Evolutionary conservation across 35 echinoderm and acorn worm genomes (phyloP), one percentile per base, ranked within the genome.

Genomic region (Chiridota heheva): DNA sequence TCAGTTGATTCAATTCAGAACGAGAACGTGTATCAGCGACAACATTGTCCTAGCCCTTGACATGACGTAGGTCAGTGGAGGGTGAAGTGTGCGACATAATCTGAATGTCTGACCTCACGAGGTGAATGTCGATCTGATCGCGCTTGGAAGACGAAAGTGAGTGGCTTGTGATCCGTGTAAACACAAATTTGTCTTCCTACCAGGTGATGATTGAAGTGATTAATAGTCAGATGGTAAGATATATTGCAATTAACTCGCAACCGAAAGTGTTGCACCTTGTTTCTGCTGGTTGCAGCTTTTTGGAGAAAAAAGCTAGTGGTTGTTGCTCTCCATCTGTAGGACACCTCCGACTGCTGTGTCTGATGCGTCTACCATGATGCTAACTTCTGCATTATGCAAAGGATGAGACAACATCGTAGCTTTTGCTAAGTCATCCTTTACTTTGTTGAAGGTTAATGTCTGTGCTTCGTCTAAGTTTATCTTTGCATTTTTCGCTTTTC

Each of bases 191-290:
- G 71, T 49, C 44, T 29, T 24, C 39, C 83, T 42, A 67, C 69
- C 4, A 86, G 34, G 44, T n/a, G 35, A 18, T 44, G 49, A 3
- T 16, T 69, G 56, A 77, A 86, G 31, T 77, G 70, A 6, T 46
- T 20, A n/a, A n/a, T n/a, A n/a, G n/a, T 13, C 48, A 10, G 26
- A 86, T 77, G 25, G 51, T 42, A 36, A 78, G 27, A 32, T 78
- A 86, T 0, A 63, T 63, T 13, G 72, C 84, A 22, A 78, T 26
- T 35, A 76, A 53, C 60, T 85, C 82, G 28, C 82, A 5, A 7
- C 83, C 71, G 29, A 86, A 86, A 15, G 83, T 60, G 31, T 70
- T 86, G 42, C 49, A 86, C 42, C 83, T 31, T 13, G 83, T 86
- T 60, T 86, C 51, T 6, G 69, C 55, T n/a, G 83, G 83, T 64